Evolutionary conservation across 2,797 vertebrate genomes (phyloP).

Genomic region (Ctenopoma kingsleyae): DNA sequence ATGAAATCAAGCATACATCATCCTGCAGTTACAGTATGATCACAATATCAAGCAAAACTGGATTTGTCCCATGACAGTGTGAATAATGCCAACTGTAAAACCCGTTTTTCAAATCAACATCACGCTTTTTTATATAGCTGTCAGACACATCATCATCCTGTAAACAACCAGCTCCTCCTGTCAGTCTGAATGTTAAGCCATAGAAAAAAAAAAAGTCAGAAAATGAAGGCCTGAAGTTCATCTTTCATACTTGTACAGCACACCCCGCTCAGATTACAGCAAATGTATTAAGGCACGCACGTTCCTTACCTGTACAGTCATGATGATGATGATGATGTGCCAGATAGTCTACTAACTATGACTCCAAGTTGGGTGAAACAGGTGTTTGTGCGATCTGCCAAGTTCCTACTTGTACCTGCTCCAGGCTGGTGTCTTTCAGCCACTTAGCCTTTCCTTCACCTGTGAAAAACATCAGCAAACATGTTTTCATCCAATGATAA

Average conservation of each 20-base stretch:
- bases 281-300: not conserved
- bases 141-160: not conserved
- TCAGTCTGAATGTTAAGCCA: not conserved
- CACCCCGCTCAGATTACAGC: not conserved
- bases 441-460: not conserved
- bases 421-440: slow-evolving; percentile 4
- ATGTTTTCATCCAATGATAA: not conserved
- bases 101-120: not conserved
- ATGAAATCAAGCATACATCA: slow-evolving; percentile 23
- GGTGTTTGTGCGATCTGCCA: not conserved
- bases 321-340: not conserved
- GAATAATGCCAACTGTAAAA: not conserved
- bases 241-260: not conserved
- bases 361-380: not conserved
- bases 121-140: not conserved
- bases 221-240: not conserved
- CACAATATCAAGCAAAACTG: slow-evolving; percentile 5
- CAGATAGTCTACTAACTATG: slow-evolving; percentile 6
- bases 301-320: slow-evolving; percentile 31
- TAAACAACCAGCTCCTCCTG: not conserved
- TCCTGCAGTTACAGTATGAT: not conserved
- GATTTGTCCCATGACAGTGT: not conserved
- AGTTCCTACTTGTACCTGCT: slow-evolving; percentile 13
- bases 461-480: not conserved
- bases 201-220: not conserved